Base-by-base conservation (phyloP, 2,888 invertebrate genomes). In the Mesorhabditis spiculigera region DNA sequence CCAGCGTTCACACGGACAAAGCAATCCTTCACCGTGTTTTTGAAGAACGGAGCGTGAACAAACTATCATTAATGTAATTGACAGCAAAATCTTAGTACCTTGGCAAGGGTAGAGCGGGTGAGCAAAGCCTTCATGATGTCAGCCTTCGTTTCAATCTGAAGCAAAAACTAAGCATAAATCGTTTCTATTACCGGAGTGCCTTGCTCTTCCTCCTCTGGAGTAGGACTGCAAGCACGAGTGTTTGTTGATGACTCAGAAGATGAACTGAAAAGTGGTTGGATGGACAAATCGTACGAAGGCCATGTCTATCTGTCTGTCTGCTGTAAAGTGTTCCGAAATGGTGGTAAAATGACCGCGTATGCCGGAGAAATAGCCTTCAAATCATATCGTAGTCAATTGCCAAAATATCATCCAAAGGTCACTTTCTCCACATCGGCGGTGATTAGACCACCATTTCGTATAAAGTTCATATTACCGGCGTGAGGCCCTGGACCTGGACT, bases 31-130 rank as follows among this genome's bases (percentile, higher is more conserved):
- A 93, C 94, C 0, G 93, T 92, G 65, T 92, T 90, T 75, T 92
- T 91, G 87, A 99, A 98, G 89, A 95, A 95, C 0, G 98, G 98
- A 82, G 96, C 89, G 87, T 97, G 96, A 4, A 96, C 93, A 86
- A 96, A 89, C 85, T 28, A 28, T 28, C 28, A 28, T 28, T 28
- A 28, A 28, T 28, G 28, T 28, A 28, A 28, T 28, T 28, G 28
- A 28, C 28, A 28, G 28, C 28, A 28, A 28, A 28, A 28, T 28
- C 28, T 28, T 28, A 28, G 28, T 28, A 28, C 28, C 28, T 92
- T 91, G 87, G 96, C 96, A 87, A 98, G 89, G 88, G 95, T 95
- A 86, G 93, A 92, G 81, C 98, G 91, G 1, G 91, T 91, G 8
- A 95, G 87, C 71, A 94, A 89, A 58, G 94, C 91, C 87, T 92